These are phyloP conservation scores for Leucoma salicis DNA, from an alignment of 2,888 invertebrate species.

Conservation along the genomic window DNA sequence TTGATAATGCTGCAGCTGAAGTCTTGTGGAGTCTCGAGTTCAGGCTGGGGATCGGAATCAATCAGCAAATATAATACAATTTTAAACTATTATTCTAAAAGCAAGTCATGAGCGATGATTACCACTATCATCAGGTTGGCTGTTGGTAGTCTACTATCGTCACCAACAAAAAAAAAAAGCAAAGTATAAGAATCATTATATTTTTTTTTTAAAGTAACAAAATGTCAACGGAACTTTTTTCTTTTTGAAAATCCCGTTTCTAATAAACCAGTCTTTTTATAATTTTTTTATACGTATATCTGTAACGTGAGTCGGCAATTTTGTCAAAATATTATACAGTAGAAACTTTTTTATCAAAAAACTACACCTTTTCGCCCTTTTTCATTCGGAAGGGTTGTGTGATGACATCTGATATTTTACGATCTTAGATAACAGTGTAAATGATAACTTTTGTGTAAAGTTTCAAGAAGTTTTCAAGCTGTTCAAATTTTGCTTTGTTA, in stretches of 20 bases:
- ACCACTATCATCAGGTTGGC: no score
- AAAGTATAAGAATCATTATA: no score
- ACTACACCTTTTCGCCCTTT: conserved; percentile 52
- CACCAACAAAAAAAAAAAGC: no score
- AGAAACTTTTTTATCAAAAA: conserved; percentile 57
- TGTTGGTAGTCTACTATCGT: no score
- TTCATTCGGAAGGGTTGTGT: conserved; percentile 46
- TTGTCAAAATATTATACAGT: conserved; percentile 78
- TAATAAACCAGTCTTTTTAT: conserved; percentile 34
- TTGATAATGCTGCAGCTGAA: no score
- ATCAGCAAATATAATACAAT: no score
- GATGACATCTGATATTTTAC: conserved; percentile 60
- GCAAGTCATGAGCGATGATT: no score
- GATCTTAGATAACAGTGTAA: conserved; percentile 59
- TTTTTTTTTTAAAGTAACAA: no score
- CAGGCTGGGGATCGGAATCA: no score
- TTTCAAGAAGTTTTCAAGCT: conserved; percentile 18
- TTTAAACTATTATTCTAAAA: no score
- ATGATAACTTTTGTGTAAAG: conserved; percentile 43
- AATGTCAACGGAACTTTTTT: no score
- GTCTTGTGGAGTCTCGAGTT: no score
- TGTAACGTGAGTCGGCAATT: conserved; percentile 71
- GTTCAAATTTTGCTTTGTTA: conserved; percentile 23
- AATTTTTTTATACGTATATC: conserved; percentile 27
- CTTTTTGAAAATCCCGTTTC: conserved; percentile 32